phyloP scores from a whole-genome alignment of 1,140 invertebrate species.

The Panonychus citri region DNA sequence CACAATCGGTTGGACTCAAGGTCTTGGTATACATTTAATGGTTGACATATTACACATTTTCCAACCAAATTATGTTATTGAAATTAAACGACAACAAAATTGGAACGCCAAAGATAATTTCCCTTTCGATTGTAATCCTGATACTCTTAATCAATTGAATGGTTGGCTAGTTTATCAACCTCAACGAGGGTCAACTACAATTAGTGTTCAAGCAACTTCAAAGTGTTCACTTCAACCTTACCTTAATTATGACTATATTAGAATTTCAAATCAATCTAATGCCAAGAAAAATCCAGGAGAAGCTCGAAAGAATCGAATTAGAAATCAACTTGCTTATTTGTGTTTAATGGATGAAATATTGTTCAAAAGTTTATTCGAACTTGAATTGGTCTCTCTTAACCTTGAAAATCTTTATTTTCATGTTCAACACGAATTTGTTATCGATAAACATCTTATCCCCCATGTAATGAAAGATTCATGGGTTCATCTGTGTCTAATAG shows the following conservation, averaged over 20 bases:
- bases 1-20: slow-evolving; percentile 10
- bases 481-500: slow-evolving; percentile 5
- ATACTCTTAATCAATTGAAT: neutral
- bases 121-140: neutral
- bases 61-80: slow-evolving; percentile 7
- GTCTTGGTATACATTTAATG: slow-evolving; percentile 7
- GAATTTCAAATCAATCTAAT: neutral
- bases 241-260: neutral
- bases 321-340: slow-evolving; percentile 1
- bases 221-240: neutral
- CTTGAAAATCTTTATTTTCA: slow-evolving; percentile 3
- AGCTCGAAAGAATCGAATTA: neutral
- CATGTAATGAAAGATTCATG: slow-evolving; percentile 8
- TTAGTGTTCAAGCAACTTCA: neutral
- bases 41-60: slow-evolving; percentile 5
- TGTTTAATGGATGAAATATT: neutral
- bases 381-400: neutral
- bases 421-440: neutral
- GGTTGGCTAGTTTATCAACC: neutral
- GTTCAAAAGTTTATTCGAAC: neutral
- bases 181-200: neutral
- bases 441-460: neutral
- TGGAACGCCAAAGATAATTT: neutral
- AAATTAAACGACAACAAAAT: neutral
- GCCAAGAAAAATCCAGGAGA: too few species aligned